Conservation (phyloP, 2,888 invertebrate species). For the Epistrophe grossulariae region DNA sequence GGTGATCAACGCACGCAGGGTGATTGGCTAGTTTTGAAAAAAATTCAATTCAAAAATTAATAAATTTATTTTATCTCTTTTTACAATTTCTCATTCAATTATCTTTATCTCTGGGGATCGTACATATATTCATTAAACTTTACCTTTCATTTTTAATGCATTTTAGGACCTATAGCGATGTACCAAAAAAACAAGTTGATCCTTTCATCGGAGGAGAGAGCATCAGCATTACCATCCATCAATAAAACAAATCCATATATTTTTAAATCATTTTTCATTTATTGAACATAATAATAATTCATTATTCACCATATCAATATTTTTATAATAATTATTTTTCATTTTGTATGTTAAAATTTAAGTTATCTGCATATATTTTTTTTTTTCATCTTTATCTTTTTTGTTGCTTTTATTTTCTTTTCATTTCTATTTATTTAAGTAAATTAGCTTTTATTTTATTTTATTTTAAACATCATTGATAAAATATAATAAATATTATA, state of each 20-base stretch:
- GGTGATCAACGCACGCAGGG: no score
- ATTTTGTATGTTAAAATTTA: constrained; percentile 70
- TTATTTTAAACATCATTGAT: constrained; percentile 76
- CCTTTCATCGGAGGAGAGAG: no score
- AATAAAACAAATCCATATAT: constrained; percentile 8
- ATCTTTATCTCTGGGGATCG: no score
- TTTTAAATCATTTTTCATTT: constrained; percentile 80
- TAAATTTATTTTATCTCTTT: no score
- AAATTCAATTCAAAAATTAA: no score
- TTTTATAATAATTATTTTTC: constrained; percentile 72
- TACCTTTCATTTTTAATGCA: no score
- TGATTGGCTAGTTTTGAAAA: no score
- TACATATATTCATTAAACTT: no score
- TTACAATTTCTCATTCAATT: no score
- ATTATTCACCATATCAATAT: constrained; percentile 76
- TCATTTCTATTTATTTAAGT: constrained; percentile 42
- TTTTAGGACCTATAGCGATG: no score
- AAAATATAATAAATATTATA: constrained; percentile 76
- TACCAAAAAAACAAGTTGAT: no score
- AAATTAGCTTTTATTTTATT: constrained; percentile 55
- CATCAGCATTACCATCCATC: background rate
- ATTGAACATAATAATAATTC: constrained; percentile 82
- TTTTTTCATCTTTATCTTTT: constrained; percentile 37
- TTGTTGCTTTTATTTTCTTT: constrained; percentile 18
- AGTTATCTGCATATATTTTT: constrained; percentile 60